Evolutionary conservation across 2,888 invertebrate species (phyloP).

Genomic region (Macrostomum cliftonense): DNA sequence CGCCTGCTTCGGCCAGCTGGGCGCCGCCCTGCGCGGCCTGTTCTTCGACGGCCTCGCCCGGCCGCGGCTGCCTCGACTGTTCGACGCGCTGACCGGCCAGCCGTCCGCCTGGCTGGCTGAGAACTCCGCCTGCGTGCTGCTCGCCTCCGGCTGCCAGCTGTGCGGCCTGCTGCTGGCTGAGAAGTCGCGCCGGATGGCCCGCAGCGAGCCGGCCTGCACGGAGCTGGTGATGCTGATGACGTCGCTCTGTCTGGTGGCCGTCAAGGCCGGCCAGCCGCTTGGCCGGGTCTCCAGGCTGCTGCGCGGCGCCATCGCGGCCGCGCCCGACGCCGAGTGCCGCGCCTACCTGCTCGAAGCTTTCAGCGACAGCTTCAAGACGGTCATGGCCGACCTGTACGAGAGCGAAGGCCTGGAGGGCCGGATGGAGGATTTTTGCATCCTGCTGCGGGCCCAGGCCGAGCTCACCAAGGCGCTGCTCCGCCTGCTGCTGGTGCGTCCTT

Average conservation of each 20-base stretch:
- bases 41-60: too few relatives aligned
- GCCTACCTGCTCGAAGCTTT: background rate
- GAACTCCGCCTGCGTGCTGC: slow-evolving; percentile 8
- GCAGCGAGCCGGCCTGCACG: background rate
- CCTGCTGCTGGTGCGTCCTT: background rate
- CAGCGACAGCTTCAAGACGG: background rate
- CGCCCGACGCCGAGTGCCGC: background rate
- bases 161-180: background rate
- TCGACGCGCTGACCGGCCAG: slow-evolving; percentile 5
- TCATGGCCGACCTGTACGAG: background rate
- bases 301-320: background rate
- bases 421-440: background rate
- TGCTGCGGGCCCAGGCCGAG: background rate
- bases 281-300: background rate
- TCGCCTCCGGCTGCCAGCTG: slow-evolving; percentile 2
- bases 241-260: background rate
- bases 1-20: slow-evolving; percentile 8
- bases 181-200: background rate
- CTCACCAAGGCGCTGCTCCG: background rate
- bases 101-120: slow-evolving; percentile 8
- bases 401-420: background rate
- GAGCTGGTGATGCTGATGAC: background rate
- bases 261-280: background rate
- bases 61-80: too few relatives aligned
- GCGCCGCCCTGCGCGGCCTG: background rate